These are phyloP conservation scores for Heliothis subflexa DNA, from an alignment of 1,140 invertebrate species.

Conservation along the genomic window DNA sequence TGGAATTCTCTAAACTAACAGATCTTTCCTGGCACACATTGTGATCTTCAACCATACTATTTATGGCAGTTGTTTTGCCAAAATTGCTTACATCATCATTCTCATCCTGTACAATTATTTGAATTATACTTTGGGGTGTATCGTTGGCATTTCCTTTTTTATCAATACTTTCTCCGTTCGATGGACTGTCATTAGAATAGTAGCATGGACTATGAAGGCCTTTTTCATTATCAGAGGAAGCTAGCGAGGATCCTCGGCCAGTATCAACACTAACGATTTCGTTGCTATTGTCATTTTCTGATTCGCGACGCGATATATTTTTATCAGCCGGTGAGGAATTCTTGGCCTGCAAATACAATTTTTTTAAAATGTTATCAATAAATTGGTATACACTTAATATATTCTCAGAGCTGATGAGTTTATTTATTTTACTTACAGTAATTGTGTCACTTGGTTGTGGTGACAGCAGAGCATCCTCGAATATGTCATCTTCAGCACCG, in stretches of 20 bases:
- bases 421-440: neutral
- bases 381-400: too few species aligned
- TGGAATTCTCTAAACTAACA: neutral
- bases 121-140: constrained; percentile 29
- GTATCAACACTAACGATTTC: constrained; percentile 65
- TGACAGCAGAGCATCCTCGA: constrained; percentile 53
- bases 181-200: constrained; percentile 56
- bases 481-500: constrained; percentile 50
- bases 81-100: too few species aligned
- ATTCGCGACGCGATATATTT: constrained; percentile 4
- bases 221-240: constrained; percentile 75
- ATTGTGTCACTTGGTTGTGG: constrained; percentile 33
- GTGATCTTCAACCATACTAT: too few species aligned
- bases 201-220: constrained; percentile 72
- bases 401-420: too few species aligned
- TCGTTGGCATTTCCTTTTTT: constrained; percentile 38
- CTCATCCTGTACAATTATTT: too few species aligned
- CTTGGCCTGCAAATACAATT: constrained; percentile 5
- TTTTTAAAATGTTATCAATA: too few species aligned
- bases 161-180: constrained; percentile 41
- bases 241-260: constrained; percentile 67
- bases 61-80: too few species aligned
- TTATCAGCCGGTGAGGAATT: neutral
- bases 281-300: constrained; percentile 59
- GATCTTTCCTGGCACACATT: neutral